phyloP scores from a whole-genome alignment of 2,888 invertebrate species.

The Abrostola tripartita region DNA sequence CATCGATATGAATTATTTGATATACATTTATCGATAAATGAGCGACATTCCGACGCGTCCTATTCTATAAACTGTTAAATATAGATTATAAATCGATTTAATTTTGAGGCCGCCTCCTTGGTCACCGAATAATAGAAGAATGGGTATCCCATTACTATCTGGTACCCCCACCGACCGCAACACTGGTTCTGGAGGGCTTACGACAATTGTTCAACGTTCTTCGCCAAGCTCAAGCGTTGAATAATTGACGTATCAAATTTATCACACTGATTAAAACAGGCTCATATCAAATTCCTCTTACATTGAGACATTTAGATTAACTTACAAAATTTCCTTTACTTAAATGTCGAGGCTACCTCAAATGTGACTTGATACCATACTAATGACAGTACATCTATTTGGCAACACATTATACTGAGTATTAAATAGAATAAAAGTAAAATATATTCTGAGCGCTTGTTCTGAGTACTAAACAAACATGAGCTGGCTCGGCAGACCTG shows the following conservation, averaged over 20 bases:
- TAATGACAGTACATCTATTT: slow-evolving; percentile 63
- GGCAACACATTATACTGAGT: slow-evolving; percentile 67
- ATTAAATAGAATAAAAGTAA: slow-evolving; percentile 54
- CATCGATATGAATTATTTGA: slow-evolving; percentile 16
- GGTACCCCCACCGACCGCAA: neutral
- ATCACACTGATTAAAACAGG: slow-evolving; percentile 12
- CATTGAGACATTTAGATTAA: slow-evolving; percentile 13
- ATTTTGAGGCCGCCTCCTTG: slow-evolving; percentile 35
- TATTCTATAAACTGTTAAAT: slow-evolving; percentile 28
- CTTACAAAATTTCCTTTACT: slow-evolving; percentile 7
- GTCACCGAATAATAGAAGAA: neutral
- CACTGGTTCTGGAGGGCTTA: neutral
- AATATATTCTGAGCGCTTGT: slow-evolving; percentile 51
- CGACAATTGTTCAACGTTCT: neutral
- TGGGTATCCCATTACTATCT: neutral
- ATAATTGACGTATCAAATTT: slow-evolving; percentile 7
- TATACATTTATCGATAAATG: slow-evolving; percentile 33
- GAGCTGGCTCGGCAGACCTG: slow-evolving; percentile 34
- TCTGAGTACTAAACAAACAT: slow-evolving; percentile 56
- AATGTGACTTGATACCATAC: slow-evolving; percentile 46
- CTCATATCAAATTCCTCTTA: slow-evolving; percentile 5
- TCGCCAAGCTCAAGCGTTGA: neutral
- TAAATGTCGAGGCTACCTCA: slow-evolving; percentile 30
- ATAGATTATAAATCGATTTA: slow-evolving; percentile 23
- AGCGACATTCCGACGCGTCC: slow-evolving; percentile 28